Evolutionary conservation across 2,888 invertebrate species (phyloP).

Genomic region (Cynaeus angustus): DNA sequence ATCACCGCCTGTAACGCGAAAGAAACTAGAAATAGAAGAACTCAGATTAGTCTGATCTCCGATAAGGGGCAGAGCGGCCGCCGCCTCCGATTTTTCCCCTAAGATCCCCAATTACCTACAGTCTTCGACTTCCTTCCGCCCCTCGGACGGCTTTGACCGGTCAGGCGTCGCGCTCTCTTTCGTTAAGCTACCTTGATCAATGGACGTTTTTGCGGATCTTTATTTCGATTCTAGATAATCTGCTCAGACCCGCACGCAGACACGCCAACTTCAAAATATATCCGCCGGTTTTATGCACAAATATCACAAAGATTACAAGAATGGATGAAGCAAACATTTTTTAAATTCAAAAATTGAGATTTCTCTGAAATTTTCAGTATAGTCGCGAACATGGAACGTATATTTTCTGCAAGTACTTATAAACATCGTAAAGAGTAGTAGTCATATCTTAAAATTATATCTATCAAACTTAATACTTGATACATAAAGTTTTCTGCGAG

Average conservation of each 20-base stretch:
- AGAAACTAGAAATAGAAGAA: conserved; percentile 68
- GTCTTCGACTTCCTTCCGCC: conserved; percentile 59
- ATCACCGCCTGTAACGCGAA: conserved; percentile 65
- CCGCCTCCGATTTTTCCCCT: conserved; percentile 50
- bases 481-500: no score
- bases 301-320: no score
- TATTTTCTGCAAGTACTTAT: no score
- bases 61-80: conserved; percentile 61
- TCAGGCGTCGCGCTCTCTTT: conserved; percentile 56
- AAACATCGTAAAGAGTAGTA: no score
- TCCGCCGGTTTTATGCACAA: no score
- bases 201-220: conserved; percentile 60
- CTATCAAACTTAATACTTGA: no score
- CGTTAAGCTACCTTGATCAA: conserved; percentile 62
- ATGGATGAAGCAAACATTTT: no score
- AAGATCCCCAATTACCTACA: conserved; percentile 62
- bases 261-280: background rate
- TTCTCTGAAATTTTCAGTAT: no score
- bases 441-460: no score
- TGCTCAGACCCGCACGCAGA: conserved; percentile 29
- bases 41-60: conserved; percentile 68
- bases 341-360: no score
- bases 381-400: no score
- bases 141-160: conserved; percentile 59
- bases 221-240: conserved; percentile 58